phyloP scores from a whole-genome alignment of 1,140 invertebrate genomes.

The Zaprionus inermis region DNA sequence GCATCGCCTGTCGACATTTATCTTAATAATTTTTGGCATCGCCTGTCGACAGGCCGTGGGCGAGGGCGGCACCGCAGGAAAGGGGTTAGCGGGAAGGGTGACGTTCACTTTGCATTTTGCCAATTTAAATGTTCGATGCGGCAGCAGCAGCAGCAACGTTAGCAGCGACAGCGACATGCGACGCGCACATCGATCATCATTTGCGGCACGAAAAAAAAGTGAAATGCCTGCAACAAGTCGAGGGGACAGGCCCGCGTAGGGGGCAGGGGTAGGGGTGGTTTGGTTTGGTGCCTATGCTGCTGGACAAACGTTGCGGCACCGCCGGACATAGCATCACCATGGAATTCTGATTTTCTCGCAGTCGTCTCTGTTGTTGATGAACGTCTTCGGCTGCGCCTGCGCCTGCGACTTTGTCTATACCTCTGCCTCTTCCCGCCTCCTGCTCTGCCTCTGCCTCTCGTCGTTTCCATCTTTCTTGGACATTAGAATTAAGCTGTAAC shows the following conservation, averaged over 20 bases:
- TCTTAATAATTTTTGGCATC: conserved; percentile 75
- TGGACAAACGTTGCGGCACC: conserved; percentile 32
- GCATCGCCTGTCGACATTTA: conserved; percentile 64
- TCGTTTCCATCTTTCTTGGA: conserved; percentile 26
- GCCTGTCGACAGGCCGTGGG: conserved; percentile 37
- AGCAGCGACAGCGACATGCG: conserved; percentile 62
- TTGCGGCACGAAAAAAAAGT: conserved; percentile 78
- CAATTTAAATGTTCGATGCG: conserved; percentile 63
- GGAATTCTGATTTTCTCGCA: conserved; percentile 58
- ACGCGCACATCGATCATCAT: conserved; percentile 78
- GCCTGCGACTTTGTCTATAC: neutral
- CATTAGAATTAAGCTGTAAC: conserved; percentile 80
- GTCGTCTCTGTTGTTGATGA: conserved; percentile 37
- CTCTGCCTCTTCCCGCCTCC: conserved; percentile 5
- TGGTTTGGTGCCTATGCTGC: neutral
- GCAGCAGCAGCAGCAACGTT: conserved; percentile 20
- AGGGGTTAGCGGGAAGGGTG: neutral
- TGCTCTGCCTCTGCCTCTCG: neutral
- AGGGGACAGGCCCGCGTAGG: neutral
- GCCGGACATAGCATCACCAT: conserved; percentile 60
- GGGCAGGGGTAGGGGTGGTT: neutral
- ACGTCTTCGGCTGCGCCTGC: conserved; percentile 29
- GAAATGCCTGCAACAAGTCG: conserved; percentile 61
- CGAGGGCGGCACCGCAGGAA: neutral
- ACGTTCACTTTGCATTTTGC: conserved; percentile 63